phyloP scores from a whole-genome alignment of 2,113 vertebrate species.

The Equus quagga region DNA sequence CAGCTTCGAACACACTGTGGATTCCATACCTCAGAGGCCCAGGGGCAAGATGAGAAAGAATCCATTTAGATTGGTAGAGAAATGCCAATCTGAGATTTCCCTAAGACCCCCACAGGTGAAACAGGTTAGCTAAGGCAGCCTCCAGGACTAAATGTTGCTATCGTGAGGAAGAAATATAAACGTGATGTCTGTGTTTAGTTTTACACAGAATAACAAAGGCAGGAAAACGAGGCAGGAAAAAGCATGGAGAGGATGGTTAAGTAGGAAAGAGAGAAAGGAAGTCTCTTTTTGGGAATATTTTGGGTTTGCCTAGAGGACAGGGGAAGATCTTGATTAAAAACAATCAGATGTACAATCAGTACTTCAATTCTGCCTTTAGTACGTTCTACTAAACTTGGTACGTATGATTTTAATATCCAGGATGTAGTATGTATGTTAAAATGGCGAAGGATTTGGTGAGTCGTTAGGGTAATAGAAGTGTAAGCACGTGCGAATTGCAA shows the following conservation, averaged over 20 bases:
- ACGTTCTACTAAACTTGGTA: not conserved
- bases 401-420: constrained; percentile 10
- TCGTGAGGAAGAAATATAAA: constrained; percentile 73
- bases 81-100: constrained; percentile 86
- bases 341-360: not conserved
- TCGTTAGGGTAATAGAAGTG: not conserved
- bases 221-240: not conserved
- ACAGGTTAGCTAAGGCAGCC: constrained; percentile 67
- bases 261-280: not conserved
- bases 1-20: constrained; percentile 75
- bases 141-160: constrained; percentile 78
- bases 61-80: constrained; percentile 82
- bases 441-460: not conserved
- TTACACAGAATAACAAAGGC: constrained; percentile 26
- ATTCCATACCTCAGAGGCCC: constrained; percentile 82
- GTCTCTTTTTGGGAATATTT: not conserved
- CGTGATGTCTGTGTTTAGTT: constrained; percentile 53
- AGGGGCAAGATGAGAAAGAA: constrained; percentile 78
- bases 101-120: constrained; percentile 81
- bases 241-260: not conserved
- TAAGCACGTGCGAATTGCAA: not conserved
- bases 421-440: not conserved
- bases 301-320: not conserved
- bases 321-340: constrained; percentile 31
- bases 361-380: not conserved